Evolutionary conservation across 2,797 vertebrate species (phyloP).

Genomic region (Antennarius maculatus): DNA sequence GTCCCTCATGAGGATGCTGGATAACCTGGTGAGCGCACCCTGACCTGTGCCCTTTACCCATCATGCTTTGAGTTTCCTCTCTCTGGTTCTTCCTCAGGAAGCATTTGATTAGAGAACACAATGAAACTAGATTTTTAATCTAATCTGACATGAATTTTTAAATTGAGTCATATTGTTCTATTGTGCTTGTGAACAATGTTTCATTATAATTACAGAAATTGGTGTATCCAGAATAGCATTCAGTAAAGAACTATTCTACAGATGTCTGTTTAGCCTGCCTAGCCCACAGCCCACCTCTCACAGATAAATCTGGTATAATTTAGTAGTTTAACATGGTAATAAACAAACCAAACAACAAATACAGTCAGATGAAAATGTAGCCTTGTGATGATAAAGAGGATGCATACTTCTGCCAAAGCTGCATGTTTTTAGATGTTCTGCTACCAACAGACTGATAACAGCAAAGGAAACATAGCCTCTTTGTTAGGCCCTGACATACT

Average conservation of each 20-base stretch:
- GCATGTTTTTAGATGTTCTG: too few relatives aligned
- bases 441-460: too few relatives aligned
- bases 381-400: too few relatives aligned
- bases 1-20: conserved; percentile 96
- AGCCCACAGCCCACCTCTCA: too few relatives aligned
- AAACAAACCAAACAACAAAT: too few relatives aligned
- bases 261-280: too few relatives aligned
- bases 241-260: too few relatives aligned
- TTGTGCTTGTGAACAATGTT: background rate
- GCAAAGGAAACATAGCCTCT: too few relatives aligned
- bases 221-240: background rate
- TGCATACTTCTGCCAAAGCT: too few relatives aligned
- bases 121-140: conserved; percentile 32
- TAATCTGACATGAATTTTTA: conserved; percentile 10
- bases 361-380: too few relatives aligned
- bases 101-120: conserved; percentile 55
- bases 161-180: conserved; percentile 30
- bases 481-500: conserved; percentile 23
- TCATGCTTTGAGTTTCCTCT: conserved; percentile 58
- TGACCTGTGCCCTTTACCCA: conserved; percentile 52
- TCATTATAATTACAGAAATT: conserved; percentile 1
- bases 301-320: too few relatives aligned
- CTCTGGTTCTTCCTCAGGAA: conserved; percentile 55
- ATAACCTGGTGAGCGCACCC: conserved; percentile 92
- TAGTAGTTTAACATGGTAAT: too few relatives aligned